These are phyloP conservation scores for Chlorocebus sabaeus DNA, from an alignment of 2,113 vertebrate genomes.

Conservation along the genomic window DNA sequence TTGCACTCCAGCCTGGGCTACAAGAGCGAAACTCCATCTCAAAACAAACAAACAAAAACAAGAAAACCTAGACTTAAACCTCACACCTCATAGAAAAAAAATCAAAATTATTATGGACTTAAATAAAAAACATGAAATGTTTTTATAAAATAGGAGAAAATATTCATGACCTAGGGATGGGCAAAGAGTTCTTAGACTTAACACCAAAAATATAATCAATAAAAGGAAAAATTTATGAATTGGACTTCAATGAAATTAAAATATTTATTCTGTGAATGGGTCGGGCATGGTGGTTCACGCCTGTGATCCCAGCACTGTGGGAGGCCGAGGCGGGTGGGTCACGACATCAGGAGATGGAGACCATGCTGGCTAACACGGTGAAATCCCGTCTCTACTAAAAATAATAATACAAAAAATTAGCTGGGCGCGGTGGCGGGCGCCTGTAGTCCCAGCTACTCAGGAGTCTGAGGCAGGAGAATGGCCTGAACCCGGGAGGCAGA, in stretches of 20 bases:
- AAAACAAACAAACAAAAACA: neutral
- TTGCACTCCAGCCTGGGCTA: no score
- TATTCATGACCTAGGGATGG: neutral
- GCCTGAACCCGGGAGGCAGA: no score
- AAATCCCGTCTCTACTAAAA: no score
- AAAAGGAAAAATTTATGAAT: neutral
- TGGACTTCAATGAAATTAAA: neutral
- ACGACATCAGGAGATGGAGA: no score
- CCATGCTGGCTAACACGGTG: no score
- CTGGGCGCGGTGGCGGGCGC: accelerated
- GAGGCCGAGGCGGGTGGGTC: no score
- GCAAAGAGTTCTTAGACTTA: neutral
- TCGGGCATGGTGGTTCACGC: accelerated
- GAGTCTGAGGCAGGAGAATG: no score
- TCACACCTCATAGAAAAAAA: neutral
- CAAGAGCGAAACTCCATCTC: no score
- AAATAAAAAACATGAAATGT: neutral
- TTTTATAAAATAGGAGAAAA: neutral
- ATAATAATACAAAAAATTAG: no score
- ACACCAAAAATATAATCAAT: neutral
- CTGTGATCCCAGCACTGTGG: no score
- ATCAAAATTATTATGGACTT: neutral
- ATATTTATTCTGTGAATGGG: neutral
- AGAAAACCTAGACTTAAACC: neutral
- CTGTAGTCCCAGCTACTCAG: no score